Conservation (phyloP, 2,888 invertebrate genomes). For the Hermaeophaga mercurialis region DNA sequence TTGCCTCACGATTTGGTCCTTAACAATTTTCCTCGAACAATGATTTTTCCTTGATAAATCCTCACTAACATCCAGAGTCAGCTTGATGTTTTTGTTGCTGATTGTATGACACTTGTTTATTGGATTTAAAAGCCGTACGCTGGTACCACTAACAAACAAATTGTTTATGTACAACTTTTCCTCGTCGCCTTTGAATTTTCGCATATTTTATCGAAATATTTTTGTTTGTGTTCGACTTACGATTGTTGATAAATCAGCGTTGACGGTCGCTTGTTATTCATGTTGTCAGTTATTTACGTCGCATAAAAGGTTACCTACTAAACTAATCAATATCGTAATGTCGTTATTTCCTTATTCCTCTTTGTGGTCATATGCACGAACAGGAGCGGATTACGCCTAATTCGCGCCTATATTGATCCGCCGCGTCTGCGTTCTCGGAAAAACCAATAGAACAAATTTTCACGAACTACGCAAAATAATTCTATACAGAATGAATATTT, state of each 20-base stretch:
- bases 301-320: conserved; percentile 32
- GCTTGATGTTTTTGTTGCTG: conserved; percentile 30
- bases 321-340: conserved; percentile 37
- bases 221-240: not conserved
- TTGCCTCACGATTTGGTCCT: conserved; percentile 11
- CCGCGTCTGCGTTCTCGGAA: conserved; percentile 5
- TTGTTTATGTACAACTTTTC: conserved; percentile 46
- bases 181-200: conserved; percentile 34
- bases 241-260: conserved; percentile 18
- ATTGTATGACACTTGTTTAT: conserved; percentile 25
- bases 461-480: no score
- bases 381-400: conserved; percentile 27
- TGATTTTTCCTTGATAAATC: not conserved
- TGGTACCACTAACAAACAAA: conserved; percentile 40
- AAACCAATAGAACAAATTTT: no score
- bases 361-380: conserved; percentile 28
- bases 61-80: conserved; percentile 17
- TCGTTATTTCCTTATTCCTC: conserved; percentile 33
- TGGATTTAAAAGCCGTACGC: conserved; percentile 32
- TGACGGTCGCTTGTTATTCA: conserved; percentile 24
- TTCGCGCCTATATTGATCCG: conserved; percentile 20
- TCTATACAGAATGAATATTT: no score
- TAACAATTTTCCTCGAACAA: conserved; percentile 4
- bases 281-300: conserved; percentile 30
- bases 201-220: conserved; percentile 35